phyloP scores from a whole-genome alignment of 53 echinoderm and acorn worm species.

The Henricia sp. region DNA sequence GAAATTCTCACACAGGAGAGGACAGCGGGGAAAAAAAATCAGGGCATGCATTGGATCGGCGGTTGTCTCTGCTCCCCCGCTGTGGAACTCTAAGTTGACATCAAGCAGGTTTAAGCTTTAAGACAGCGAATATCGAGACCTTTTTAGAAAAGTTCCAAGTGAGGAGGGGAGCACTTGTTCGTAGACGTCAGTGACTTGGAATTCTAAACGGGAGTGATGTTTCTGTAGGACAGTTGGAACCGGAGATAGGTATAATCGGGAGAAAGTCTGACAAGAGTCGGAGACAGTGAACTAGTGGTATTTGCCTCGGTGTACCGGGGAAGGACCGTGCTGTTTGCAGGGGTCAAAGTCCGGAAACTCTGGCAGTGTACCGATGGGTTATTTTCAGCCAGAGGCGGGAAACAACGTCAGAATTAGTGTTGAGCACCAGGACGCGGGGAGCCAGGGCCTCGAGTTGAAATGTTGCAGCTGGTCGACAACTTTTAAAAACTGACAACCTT shows the following conservation, averaged over 20 bases:
- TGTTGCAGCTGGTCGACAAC: constrained; percentile 32
- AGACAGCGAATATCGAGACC: neutral
- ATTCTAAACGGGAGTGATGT: constrained; percentile 30
- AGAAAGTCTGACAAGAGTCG: constrained; percentile 21
- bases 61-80: constrained; percentile 37
- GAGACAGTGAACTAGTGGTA: constrained; percentile 11
- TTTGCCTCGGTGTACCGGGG: constrained; percentile 18
- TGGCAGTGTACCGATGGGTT: neutral
- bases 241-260: constrained; percentile 27
- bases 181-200: constrained; percentile 41
- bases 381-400: constrained; percentile 37
- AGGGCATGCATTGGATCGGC: neutral
- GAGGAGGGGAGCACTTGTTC: neutral
- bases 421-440: constrained; percentile 29
- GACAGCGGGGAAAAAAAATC: constrained; percentile 21
- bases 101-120: constrained; percentile 8
- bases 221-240: constrained; percentile 4
- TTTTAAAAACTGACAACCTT: neutral
- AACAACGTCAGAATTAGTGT: constrained; percentile 55
- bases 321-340: neutral
- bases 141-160: too few relatives aligned
- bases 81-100: constrained; percentile 45
- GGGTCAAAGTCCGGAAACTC: constrained; percentile 36
- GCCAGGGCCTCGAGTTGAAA: constrained; percentile 31
- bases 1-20: too few relatives aligned